These are phyloP conservation scores for Sclerurus mexicanus DNA, from an alignment of 2,113 vertebrate species.

Conservation along the genomic window DNA sequence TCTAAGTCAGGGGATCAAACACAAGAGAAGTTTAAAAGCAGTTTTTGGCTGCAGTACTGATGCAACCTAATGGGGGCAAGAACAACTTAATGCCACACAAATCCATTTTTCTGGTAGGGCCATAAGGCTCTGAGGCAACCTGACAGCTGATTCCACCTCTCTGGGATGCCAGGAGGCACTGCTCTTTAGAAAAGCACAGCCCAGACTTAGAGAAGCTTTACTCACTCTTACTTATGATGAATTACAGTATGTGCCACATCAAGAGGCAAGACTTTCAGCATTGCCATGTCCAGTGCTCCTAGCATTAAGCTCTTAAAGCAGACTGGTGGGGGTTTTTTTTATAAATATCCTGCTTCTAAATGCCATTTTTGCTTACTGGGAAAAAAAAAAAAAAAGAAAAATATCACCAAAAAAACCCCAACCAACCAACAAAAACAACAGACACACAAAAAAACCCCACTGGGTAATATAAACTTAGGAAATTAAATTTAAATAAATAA, in stretches of 20 bases:
- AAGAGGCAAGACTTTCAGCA: not conserved
- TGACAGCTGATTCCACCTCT: constrained; percentile 17
- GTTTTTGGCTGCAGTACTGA: constrained; percentile 17
- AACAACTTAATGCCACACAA: constrained; percentile 45
- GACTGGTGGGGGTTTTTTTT: fast-evolving
- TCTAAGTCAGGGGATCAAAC: constrained; percentile 32
- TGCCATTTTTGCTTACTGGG: not conserved
- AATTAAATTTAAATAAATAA: not conserved
- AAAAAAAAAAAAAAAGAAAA: not conserved
- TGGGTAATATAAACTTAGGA: not conserved
- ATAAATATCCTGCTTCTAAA: not conserved
- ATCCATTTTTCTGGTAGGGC: constrained; percentile 33
- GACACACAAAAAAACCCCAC: not conserved
- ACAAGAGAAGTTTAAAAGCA: constrained; percentile 32
- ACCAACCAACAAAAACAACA: too few species aligned
- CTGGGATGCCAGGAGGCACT: not conserved
- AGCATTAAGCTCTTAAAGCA: not conserved
- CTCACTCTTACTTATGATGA: not conserved
- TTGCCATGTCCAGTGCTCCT: not conserved
- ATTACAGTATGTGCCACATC: not conserved
- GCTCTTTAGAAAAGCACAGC: not conserved
- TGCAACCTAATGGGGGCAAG: constrained; percentile 32
- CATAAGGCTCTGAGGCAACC: not conserved
- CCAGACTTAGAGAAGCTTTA: constrained; percentile 23
- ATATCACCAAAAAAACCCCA: too few species aligned